phyloP scores from a whole-genome alignment of 2,888 invertebrate species.

The Tetanocera ferruginea region DNA sequence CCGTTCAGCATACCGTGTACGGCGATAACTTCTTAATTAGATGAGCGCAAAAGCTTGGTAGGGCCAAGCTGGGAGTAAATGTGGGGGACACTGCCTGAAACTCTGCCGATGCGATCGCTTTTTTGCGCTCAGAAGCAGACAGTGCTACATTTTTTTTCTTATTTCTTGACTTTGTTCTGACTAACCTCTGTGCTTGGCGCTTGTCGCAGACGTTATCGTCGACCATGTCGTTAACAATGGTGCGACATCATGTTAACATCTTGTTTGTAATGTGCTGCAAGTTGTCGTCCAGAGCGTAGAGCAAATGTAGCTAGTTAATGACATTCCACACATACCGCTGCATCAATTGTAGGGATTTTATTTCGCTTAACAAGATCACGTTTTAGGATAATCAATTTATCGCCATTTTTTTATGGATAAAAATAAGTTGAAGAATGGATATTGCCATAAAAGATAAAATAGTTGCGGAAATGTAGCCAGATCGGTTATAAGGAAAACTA shows the following conservation, averaged over 20 bases:
- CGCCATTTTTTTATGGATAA: background rate
- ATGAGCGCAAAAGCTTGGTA: background rate
- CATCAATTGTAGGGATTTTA: slow-evolving; percentile 2
- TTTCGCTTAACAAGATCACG: slow-evolving; percentile 35
- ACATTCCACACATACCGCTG: slow-evolving; percentile 32
- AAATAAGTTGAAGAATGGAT: no score
- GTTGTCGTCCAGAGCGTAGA: background rate
- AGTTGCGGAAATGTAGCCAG: no score
- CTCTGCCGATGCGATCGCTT: background rate
- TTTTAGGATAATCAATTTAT: slow-evolving; percentile 36
- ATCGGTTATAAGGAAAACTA: no score
- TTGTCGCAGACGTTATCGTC: background rate
- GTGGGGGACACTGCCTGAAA: background rate
- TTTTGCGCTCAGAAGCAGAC: background rate
- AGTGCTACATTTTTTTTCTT: no score
- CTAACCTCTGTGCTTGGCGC: background rate
- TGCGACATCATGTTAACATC: slow-evolving; percentile 39
- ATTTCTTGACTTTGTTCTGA: no score
- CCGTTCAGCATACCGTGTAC: slow-evolving; percentile 26
- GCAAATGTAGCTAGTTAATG: slow-evolving; percentile 22
- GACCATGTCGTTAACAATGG: slow-evolving; percentile 26
- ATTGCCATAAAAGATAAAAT: no score
- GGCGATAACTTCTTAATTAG: slow-evolving; percentile 34
- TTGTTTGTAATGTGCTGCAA: slow-evolving; percentile 22
- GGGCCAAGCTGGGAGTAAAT: background rate